Evolutionary conservation across 2,797 vertebrate species (phyloP).

Genomic region (Centropyge bicolor): DNA sequence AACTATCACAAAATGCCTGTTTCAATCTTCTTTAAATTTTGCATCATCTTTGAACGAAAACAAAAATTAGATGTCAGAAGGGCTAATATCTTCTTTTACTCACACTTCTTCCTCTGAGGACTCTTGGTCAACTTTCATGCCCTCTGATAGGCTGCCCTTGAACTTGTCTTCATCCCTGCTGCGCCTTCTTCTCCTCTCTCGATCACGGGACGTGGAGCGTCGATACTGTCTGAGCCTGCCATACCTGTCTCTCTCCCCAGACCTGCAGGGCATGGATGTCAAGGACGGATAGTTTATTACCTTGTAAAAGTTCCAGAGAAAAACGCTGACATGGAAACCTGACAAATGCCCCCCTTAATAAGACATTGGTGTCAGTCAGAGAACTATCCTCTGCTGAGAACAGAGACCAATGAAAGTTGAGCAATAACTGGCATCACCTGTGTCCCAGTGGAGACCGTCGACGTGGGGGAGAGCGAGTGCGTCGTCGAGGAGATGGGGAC

Average conservation of each 20-base stretch:
- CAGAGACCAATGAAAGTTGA: background rate
- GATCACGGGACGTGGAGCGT: constrained; percentile 92
- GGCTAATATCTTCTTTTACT: constrained; percentile 62
- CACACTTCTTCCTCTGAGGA: constrained; percentile 96
- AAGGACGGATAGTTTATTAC: background rate
- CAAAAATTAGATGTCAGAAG: background rate
- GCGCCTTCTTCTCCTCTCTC: constrained; percentile 88
- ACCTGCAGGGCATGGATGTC: constrained; percentile 64
- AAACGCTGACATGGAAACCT: background rate
- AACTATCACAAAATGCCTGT: background rate
- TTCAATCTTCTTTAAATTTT: background rate
- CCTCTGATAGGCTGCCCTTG: constrained; percentile 98
- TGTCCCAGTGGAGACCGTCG: constrained; percentile 89
- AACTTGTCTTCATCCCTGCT: constrained; percentile 97
- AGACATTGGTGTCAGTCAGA: background rate
- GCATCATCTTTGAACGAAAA: background rate
- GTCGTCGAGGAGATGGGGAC: constrained; percentile 85
- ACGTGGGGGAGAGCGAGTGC: constrained; percentile 86
- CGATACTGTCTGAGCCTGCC: constrained; percentile 90
- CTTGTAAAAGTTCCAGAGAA: background rate
- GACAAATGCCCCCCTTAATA: background rate
- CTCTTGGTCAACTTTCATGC: constrained; percentile 96
- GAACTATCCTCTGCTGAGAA: background rate
- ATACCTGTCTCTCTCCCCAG: constrained; percentile 89
- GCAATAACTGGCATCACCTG: constrained; percentile 74